A percentile compares a stretch with the other conserved stretches of the same genome.
Conservation (phyloP, 2,888 invertebrate species). For the Bugula neritina region DNA sequence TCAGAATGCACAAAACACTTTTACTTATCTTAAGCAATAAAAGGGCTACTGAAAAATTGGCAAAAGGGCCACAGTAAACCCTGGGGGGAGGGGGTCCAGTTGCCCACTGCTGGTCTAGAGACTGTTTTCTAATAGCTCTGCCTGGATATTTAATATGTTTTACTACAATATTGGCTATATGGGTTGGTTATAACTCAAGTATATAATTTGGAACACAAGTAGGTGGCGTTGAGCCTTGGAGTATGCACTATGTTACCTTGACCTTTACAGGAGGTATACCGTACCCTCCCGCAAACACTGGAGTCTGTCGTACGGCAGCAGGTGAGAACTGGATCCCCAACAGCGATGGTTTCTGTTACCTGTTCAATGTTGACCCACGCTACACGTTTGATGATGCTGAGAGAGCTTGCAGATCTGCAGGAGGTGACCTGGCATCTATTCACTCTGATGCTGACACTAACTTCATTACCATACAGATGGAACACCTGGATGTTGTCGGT, state of each 20-base stretch:
- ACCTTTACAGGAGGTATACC: neutral
- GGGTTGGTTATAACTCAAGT: too few species aligned
- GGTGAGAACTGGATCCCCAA: constrained; percentile 17
- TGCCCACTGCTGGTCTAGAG: too few species aligned
- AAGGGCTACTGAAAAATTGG: too few species aligned
- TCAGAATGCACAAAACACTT: too few species aligned
- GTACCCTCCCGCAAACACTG: neutral
- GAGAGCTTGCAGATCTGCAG: neutral
- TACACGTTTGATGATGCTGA: constrained; percentile 25
- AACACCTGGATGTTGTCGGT: constrained; percentile 14
- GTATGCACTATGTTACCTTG: neutral
- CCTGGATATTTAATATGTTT: too few species aligned
- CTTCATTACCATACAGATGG: constrained; percentile 15
- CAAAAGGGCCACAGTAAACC: too few species aligned
- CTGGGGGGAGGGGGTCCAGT: too few species aligned
- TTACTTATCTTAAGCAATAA: too few species aligned
- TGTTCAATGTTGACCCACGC: constrained; percentile 20
- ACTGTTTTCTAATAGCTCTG: too few species aligned
- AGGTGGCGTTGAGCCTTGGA: neutral
- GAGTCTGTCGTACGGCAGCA: constrained; percentile 5
- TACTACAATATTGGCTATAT: too few species aligned
- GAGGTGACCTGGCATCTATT: constrained; percentile 9
- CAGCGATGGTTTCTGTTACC: constrained; percentile 10
- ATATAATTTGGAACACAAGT: too few species aligned
- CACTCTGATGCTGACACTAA: neutral